Evolutionary conservation across 2,797 vertebrate species (phyloP).

Genomic region (Craterocephalus amniculus): DNA sequence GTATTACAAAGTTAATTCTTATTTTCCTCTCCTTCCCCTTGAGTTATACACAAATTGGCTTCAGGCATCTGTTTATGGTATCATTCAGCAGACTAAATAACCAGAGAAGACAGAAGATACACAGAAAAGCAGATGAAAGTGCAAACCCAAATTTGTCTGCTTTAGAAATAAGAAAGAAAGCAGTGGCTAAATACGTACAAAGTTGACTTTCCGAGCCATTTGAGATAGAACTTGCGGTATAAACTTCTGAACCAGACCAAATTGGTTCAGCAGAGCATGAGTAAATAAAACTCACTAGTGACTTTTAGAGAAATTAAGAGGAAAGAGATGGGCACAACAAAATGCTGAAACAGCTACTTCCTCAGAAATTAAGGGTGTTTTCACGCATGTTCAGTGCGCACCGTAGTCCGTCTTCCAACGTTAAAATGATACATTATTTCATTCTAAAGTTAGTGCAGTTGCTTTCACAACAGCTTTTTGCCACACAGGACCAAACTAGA

Average conservation of each 20-base stretch:
- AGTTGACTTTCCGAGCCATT: neutral
- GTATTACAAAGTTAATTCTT: conserved; percentile 6
- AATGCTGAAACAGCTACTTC: too few species aligned
- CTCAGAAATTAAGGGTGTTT: too few species aligned
- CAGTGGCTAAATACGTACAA: neutral
- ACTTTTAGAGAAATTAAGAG: neutral
- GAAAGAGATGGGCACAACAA: neutral
- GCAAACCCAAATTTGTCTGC: neutral
- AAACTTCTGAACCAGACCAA: neutral
- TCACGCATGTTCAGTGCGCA: too few species aligned
- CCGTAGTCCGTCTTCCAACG: too few species aligned
- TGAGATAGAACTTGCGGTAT: neutral
- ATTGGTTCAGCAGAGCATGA: neutral
- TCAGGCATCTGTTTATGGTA: conserved; percentile 12
- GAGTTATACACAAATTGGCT: conserved; percentile 15
- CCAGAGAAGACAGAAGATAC: conserved; percentile 9
- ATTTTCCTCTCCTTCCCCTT: conserved; percentile 5
- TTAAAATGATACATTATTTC: too few species aligned
- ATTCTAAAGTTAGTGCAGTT: too few species aligned
- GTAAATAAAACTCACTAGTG: neutral
- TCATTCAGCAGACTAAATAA: conserved; percentile 19
- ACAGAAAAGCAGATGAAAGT: neutral
- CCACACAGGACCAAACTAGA: too few species aligned
- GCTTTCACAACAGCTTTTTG: too few species aligned
- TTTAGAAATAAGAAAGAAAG: neutral